phyloP scores from a whole-genome alignment of 2,113 vertebrate species.

The Dipodomys ordii region DNA sequence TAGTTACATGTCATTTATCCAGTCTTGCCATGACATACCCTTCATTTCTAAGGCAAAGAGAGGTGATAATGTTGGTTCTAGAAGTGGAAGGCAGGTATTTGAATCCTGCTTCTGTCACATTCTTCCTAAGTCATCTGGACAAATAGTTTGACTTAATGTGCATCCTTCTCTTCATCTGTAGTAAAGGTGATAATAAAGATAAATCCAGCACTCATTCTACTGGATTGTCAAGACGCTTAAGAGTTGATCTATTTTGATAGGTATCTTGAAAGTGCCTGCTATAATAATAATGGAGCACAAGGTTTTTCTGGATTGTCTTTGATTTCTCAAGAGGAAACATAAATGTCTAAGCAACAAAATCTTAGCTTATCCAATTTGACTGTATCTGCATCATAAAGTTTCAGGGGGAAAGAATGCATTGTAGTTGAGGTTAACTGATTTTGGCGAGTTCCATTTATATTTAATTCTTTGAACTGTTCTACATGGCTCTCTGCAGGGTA shows the following conservation, averaged over 20 bases:
- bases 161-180: background rate
- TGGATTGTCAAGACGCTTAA: background rate
- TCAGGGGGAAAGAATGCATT: conserved; percentile 7
- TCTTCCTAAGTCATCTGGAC: background rate
- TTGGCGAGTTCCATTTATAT: background rate
- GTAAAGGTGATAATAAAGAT: background rate
- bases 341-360: conserved; percentile 38
- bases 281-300: background rate
- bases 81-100: background rate
- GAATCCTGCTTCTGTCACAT: background rate
- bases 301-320: conserved; percentile 34
- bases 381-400: conserved; percentile 36
- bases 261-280: background rate
- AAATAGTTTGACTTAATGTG: background rate
- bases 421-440: conserved; percentile 2
- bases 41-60: background rate
- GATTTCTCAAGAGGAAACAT: background rate
- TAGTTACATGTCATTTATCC: background rate
- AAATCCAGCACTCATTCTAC: background rate
- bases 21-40: background rate
- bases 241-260: background rate
- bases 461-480: conserved; percentile 3
- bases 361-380: conserved; percentile 27
- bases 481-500: background rate
- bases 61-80: background rate